Base-by-base conservation (phyloP, 2,888 invertebrate genomes). In the Leptodirus hochenwartii region DNA sequence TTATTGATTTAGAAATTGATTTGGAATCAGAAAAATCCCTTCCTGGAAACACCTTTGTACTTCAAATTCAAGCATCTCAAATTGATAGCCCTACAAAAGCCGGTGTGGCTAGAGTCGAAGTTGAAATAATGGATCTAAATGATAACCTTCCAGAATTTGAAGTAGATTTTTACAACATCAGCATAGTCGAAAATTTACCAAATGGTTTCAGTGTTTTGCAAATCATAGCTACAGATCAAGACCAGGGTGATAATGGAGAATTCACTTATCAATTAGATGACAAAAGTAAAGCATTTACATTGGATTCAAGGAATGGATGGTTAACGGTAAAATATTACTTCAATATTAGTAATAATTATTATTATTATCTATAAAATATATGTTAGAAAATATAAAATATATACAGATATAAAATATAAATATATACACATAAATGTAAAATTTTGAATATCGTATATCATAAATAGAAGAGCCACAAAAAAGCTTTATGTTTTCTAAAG, bases 141-240 rank as follows among this genome's bases (percentile, higher is more conserved):
- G 85, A 87, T 47, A 85, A 87, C 50, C 56, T 78, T 13, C 85
- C 85, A 0, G 77, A 81, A 43, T 88, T 88, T 41, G 85, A 87
- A 48, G 82, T 81, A 0, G 84, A 84, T 43, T 72, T 80, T 43
- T 87, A 88, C 48, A 87, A 87, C 43, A 85, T 88, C 38, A 87
- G 85, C 40, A 87, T 88, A 37, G 85, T 87, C 24, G 88, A 88
- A 50, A 88, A 88, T 50, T 58, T 87, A 15, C 87, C 87, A 1
- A 82, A 80, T 41, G 85, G 85, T 2, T 72, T 72, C 43, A 70
- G 69, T 41, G 70, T 72, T 4, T 50, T 71, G 15, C 68, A 68
- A 46, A 50, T 87, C 6, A 67, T 79, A 46, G 85, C 85, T 0
- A 60, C 66, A 2, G 85, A 87, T 46, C 70, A 66, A 29, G 85